These are phyloP conservation scores for Brachionus asplanchnoidis DNA, from an alignment of 1,140 invertebrate genomes.

Conservation along the genomic window DNA sequence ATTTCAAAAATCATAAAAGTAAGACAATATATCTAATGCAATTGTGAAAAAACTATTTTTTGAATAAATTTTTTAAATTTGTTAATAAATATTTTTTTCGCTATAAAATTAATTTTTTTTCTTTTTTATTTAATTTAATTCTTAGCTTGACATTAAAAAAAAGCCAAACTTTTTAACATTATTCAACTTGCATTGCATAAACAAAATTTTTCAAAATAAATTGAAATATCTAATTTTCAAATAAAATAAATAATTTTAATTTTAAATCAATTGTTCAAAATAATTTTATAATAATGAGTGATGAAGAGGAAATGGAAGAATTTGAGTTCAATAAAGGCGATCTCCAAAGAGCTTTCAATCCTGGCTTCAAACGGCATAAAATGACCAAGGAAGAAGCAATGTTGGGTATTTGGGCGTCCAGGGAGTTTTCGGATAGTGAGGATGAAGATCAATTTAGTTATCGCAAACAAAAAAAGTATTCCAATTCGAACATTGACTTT, in stretches of 20 bases:
- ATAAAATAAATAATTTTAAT: neutral
- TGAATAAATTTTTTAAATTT: no score
- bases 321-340: conserved; percentile 29
- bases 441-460: conserved; percentile 33
- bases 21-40: no score
- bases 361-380: neutral
- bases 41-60: no score
- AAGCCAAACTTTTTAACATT: no score
- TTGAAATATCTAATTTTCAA: neutral
- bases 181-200: neutral
- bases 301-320: conserved; percentile 38
- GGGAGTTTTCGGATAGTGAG: neutral
- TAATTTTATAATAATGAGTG: conserved; percentile 15
- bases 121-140: no score
- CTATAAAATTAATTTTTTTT: no score
- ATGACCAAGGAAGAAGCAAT: conserved; percentile 42
- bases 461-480: neutral
- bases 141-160: no score
- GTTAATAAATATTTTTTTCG: no score
- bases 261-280: neutral
- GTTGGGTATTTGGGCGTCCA: conserved; percentile 26
- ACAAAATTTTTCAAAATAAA: neutral
- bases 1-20: no score
- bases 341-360: neutral
- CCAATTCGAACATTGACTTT: neutral